A percentile compares a stretch with the other conserved stretches of the same genome.
These are phyloP conservation scores for Hipparchia semele DNA, from an alignment of 2,888 invertebrate species.

Conservation along the genomic window DNA sequence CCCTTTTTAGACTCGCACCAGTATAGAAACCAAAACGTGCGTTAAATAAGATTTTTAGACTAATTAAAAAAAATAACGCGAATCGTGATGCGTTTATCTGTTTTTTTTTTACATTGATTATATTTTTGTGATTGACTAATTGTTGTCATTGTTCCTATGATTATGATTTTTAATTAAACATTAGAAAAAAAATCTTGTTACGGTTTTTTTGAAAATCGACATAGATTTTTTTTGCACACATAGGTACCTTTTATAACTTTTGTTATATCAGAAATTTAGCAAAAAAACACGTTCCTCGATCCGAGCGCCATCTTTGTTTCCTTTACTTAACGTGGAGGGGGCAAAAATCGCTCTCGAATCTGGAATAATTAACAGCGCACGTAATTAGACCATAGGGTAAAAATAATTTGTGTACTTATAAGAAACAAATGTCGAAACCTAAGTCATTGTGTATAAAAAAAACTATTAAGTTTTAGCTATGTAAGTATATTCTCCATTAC, in stretches of 20 bases:
- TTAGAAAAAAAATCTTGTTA: conserved; percentile 69
- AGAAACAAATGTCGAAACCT: conserved; percentile 82
- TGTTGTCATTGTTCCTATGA: conserved; percentile 81
- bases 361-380: conserved; percentile 62
- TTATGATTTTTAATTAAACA: conserved; percentile 69
- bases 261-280: conserved; percentile 59
- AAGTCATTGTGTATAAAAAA: conserved; percentile 82
- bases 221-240: conserved; percentile 67
- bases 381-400: conserved; percentile 76
- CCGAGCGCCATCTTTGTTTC: conserved; percentile 51
- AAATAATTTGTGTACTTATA: conserved; percentile 78
- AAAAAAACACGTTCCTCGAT: conserved; percentile 62
- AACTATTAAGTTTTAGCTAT: conserved; percentile 76
- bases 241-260: conserved; percentile 47
- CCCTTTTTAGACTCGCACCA: conserved; percentile 77
- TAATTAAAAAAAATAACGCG: conserved; percentile 71
- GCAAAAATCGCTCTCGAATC: conserved; percentile 51
- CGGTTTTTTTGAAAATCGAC: conserved; percentile 81
- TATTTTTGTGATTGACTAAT: conserved; percentile 78
- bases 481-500: conserved; percentile 81
- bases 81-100: conserved; percentile 68
- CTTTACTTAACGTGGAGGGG: conserved; percentile 46
- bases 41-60: conserved; percentile 70
- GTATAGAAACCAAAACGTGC: conserved; percentile 79
- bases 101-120: conserved; percentile 69